phyloP scores from a whole-genome alignment of 2,888 invertebrate species.

The Taenaris catops region DNA sequence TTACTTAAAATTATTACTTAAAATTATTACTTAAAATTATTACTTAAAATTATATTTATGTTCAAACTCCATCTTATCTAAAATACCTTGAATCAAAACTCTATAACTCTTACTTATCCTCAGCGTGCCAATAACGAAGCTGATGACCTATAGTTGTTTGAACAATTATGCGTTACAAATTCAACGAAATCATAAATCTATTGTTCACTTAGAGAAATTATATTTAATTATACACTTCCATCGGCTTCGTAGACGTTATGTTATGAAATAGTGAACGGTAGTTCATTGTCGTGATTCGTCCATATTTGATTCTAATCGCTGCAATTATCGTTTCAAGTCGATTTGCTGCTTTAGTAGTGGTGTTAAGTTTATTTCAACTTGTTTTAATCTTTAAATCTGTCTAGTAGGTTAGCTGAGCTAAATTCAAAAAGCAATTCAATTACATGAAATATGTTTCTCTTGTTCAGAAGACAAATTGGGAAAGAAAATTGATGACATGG shows the following conservation, averaged over 20 bases:
- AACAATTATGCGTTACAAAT: slow-evolving; percentile 5
- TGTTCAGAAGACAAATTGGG: no score
- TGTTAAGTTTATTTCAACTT: slow-evolving; percentile 1
- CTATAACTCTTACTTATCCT: background rate
- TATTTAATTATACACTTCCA: slow-evolving; percentile 8
- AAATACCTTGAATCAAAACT: no score
- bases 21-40: no score
- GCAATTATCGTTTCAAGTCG: slow-evolving; percentile 11
- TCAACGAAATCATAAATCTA: slow-evolving; percentile 3
- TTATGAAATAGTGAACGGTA: slow-evolving; percentile 20
- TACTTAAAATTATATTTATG: no score
- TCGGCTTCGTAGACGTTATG: slow-evolving; percentile 5
- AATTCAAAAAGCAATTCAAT: no score
- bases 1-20: no score
- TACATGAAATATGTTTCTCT: no score
- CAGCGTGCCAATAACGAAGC: background rate
- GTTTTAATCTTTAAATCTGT: slow-evolving; percentile 4
- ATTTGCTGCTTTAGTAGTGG: slow-evolving; percentile 1
- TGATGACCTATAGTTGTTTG: background rate
- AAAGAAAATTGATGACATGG: no score
- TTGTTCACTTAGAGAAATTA: slow-evolving; percentile 8
- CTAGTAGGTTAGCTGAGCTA: no score
- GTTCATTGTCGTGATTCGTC: slow-evolving; percentile 12
- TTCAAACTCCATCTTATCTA: no score
- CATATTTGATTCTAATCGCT: slow-evolving; percentile 18